A percentile compares a stretch with the other conserved stretches of the same genome.
Evolutionary conservation across 2,888 invertebrate genomes (phyloP).

Genomic region (Coleophora deauratella): DNA sequence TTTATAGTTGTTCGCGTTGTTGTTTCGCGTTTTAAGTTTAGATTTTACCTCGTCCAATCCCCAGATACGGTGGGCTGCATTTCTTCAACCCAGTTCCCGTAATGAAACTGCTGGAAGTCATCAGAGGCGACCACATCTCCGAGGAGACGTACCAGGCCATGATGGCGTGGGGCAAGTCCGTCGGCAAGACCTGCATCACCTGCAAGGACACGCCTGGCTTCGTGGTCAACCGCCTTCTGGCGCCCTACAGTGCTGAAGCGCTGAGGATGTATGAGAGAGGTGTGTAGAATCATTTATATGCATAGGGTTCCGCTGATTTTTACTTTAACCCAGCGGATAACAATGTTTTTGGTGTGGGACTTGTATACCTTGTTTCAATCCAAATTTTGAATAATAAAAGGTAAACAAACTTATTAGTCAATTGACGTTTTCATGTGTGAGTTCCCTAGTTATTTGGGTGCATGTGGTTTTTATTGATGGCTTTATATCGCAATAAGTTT

Average conservation of each 20-base stretch:
- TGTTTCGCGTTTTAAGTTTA: not conserved
- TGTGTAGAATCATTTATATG: slow-evolving; percentile 23
- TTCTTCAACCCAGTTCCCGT: slow-evolving; percentile 95
- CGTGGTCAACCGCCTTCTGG: slow-evolving; percentile 89
- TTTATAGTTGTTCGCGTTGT: too few species aligned
- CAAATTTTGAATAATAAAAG: too few species aligned
- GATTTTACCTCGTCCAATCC: not conserved
- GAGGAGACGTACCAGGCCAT: slow-evolving; percentile 82
- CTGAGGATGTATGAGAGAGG: slow-evolving; percentile 87
- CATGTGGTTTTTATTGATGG: too few species aligned
- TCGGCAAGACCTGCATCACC: slow-evolving; percentile 89
- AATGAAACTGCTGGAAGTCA: slow-evolving; percentile 90
- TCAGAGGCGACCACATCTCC: slow-evolving; percentile 83
- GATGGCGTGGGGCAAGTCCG: slow-evolving; percentile 85
- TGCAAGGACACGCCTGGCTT: slow-evolving; percentile 96
- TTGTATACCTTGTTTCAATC: too few species aligned
- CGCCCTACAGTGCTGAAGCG: slow-evolving; percentile 89
- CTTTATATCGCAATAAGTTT: too few species aligned
- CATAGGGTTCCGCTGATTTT: too few species aligned
- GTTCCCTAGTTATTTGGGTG: too few species aligned
- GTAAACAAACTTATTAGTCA: too few species aligned
- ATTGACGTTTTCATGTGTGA: too few species aligned
- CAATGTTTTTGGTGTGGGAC: too few species aligned
- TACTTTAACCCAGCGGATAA: too few species aligned
- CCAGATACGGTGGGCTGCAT: slow-evolving; percentile 87